Base-by-base conservation (phyloP, 2,888 invertebrate genomes). In the Tanypteryx hageni region DNA sequence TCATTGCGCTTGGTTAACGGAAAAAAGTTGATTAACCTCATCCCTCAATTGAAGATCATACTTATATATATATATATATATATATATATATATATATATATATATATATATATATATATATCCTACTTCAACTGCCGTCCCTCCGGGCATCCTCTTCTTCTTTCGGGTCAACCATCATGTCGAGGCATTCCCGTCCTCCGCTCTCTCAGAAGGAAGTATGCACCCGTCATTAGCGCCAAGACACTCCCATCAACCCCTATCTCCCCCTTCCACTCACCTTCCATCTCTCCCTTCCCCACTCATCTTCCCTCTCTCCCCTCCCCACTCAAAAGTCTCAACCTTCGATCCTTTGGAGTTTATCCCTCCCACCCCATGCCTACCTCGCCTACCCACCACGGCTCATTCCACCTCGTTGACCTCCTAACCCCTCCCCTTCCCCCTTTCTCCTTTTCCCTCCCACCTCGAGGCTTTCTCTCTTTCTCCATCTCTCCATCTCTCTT, bases 191-290 rank as follows among this genome's bases (percentile, higher is more conserved):
- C 18, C 61, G 61, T 61, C 61, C 18, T 13, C 61, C 3, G 61
- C 18, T 61, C 44, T 44, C 44, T 44, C 44, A 44, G 44, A 5
- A 44, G 44, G 44, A 83, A 27, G 86, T 89, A 89, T 22, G 89
- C 68, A 89, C 89, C 31, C 44, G 89, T 89, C 89, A 64, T 89
- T 89, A 89, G 44, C 64, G 64, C 64, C 44, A 31, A 18, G 76
- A 89, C 89, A 56, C 68, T n/a, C 44, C 68, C 89, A 61, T 86
- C 86, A 86, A 59, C 58, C 59, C 27, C 27, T 16, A 44, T 31
- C 56, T 16, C 82, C 16, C n/a, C 82, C 31, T 57, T 22, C 56
- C 83, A 57, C 83, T n/a, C 57, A 11, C 10, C 0, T 13, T n/a
- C 82, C 81, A 9, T 82, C 27, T 14, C 81, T 31, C 64, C 10